Percentiles rank a stretch among this genome's conserved stretches.
Conservation (phyloP, 2,113 vertebrate species). For the Cyprinodon tularosa region DNA sequence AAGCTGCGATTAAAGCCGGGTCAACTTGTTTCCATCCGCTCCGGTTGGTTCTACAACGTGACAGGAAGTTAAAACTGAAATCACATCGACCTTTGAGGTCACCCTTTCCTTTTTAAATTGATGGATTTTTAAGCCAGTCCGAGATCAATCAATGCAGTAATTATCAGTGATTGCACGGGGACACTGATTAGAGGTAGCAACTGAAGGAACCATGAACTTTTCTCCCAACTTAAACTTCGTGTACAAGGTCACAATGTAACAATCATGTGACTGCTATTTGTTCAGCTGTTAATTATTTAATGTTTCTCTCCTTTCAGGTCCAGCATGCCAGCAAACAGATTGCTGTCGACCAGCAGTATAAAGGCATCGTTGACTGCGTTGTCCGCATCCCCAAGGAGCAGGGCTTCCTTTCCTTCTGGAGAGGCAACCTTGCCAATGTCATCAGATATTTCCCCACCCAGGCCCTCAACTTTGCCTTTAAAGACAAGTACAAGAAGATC, state of each 20-base stretch:
- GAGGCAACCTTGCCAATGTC: constrained; percentile 91
- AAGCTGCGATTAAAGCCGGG: constrained; percentile 20
- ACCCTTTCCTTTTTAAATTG: neutral
- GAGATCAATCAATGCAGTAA: neutral
- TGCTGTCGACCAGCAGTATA: constrained; percentile 86
- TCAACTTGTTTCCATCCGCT: constrained; percentile 15
- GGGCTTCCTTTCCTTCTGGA: constrained; percentile 89
- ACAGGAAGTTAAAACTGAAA: neutral
- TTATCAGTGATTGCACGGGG: neutral
- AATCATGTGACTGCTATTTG: constrained; percentile 20
- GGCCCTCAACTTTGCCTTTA: constrained; percentile 93
- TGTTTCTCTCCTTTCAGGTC: constrained; percentile 70
- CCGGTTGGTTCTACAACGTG: fast-evolving
- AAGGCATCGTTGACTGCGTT: constrained; percentile 89
- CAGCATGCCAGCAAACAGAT: constrained; percentile 93
- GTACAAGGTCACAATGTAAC: constrained; percentile 67
- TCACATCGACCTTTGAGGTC: neutral
- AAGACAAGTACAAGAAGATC: constrained; percentile 92
- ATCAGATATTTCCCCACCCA: constrained; percentile 93
- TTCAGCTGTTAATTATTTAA: neutral
- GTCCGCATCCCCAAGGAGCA: constrained; percentile 90
- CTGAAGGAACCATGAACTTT: neutral
- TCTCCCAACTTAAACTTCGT: neutral
- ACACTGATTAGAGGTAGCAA: neutral
- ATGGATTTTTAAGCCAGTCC: neutral